These are phyloP conservation scores for Siniperca obscura DNA, from an alignment of 2,797 vertebrate species.

Conservation along the genomic window DNA sequence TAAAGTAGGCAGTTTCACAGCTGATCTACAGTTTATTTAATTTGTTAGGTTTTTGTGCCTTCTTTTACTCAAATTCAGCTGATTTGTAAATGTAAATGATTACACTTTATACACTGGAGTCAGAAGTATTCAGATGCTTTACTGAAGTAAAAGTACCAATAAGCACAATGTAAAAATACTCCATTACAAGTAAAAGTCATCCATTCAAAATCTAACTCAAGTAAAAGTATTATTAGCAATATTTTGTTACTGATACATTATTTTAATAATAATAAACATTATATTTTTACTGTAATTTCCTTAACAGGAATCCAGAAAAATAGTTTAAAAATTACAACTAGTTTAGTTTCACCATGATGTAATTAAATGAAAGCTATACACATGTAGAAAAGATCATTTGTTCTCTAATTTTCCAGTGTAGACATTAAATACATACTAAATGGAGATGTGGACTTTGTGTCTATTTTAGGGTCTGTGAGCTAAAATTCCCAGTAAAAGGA, in stretches of 20 bases:
- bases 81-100: not conserved
- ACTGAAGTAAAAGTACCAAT: not conserved
- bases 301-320: slow-evolving; percentile 2
- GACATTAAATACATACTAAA: not conserved
- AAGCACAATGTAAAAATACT: not conserved
- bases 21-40: not conserved
- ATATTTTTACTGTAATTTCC: too few relatives aligned
- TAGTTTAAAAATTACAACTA: not conserved
- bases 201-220: not conserved
- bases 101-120: not conserved
- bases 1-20: not conserved
- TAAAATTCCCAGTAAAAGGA: slow-evolving; percentile 38
- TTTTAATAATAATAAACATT: too few relatives aligned
- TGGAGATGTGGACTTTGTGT: not conserved
- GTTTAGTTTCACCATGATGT: not conserved
- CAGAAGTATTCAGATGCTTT: not conserved
- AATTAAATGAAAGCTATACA: not conserved
- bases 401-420: not conserved
- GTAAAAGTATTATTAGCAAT: not conserved
- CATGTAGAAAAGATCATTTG: not conserved
- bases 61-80: not conserved
- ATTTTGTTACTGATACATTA: too few relatives aligned
- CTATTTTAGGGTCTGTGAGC: slow-evolving; percentile 42
- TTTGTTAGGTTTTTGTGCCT: not conserved
- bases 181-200: not conserved